These are phyloP conservation scores for Lymantria dispar DNA, from an alignment of 2,888 invertebrate species.

Conservation along the genomic window DNA sequence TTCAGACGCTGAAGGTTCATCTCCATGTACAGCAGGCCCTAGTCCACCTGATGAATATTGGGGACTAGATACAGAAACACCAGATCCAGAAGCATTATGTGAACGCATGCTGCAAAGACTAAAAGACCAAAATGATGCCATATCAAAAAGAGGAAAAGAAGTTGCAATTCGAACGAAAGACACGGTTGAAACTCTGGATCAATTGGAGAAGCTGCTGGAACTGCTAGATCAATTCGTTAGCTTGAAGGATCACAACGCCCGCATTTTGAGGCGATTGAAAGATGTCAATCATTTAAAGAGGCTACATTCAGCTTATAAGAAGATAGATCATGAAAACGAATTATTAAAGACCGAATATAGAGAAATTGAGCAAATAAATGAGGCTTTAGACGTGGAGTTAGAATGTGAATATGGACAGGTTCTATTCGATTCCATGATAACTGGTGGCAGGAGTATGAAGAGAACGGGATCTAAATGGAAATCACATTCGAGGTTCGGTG, in stretches of 20 bases:
- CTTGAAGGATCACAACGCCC: slow-evolving; percentile 87
- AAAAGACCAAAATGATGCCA: slow-evolving; percentile 64
- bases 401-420: slow-evolving; percentile 85
- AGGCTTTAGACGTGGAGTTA: slow-evolving; percentile 80
- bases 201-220: slow-evolving; percentile 89
- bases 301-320: slow-evolving; percentile 83
- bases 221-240: slow-evolving; percentile 89
- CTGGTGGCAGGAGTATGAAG: slow-evolving; percentile 73
- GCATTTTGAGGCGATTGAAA: slow-evolving; percentile 85
- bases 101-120: slow-evolving; percentile 67
- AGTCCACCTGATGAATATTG: slow-evolving; percentile 64
- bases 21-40: slow-evolving; percentile 66
- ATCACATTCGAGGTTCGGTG: slow-evolving; percentile 67
- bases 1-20: slow-evolving; percentile 71
- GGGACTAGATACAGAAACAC: slow-evolving; percentile 49
- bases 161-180: slow-evolving; percentile 81
- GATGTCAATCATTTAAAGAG: slow-evolving; percentile 88
- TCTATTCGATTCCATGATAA: slow-evolving; percentile 85
- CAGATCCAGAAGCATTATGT: slow-evolving; percentile 62
- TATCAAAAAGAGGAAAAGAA: slow-evolving; percentile 79
- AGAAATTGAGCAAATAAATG: slow-evolving; percentile 68
- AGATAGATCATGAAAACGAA: slow-evolving; percentile 68
- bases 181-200: slow-evolving; percentile 87
- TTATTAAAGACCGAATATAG: slow-evolving; percentile 57
- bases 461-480: slow-evolving; percentile 78